A percentile compares a stretch with the other conserved stretches of the same genome.
Conservation (phyloP, 2,888 invertebrate genomes). For the Cerceris ruficornis region DNA sequence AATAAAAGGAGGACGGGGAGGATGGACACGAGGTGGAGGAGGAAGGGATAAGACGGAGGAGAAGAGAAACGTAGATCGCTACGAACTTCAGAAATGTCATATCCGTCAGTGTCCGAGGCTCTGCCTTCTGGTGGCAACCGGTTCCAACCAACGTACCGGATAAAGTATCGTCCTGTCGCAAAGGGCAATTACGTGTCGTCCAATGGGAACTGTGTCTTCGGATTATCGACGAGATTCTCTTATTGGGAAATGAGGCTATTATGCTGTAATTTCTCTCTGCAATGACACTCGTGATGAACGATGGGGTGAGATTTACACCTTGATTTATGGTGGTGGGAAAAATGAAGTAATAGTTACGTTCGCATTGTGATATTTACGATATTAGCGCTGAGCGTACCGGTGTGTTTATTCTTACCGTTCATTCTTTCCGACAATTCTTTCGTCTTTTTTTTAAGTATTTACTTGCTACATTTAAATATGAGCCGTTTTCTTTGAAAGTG, state of each 20-base stretch:
- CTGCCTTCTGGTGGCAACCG: constrained; percentile 61
- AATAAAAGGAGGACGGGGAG: constrained; percentile 42
- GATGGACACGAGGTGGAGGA: constrained; percentile 7
- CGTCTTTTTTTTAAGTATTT: background rate
- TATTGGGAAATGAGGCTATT: background rate
- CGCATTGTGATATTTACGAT: too few species aligned
- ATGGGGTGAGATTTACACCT: too few species aligned
- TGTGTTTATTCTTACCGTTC: too few species aligned
- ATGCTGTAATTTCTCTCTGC: too few species aligned
- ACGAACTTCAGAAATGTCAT: constrained; percentile 79
- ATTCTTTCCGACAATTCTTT: too few species aligned
- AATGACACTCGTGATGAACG: too few species aligned
- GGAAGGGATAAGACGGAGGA: constrained; percentile 35
- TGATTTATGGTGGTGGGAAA: too few species aligned
- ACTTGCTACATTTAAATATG: background rate
- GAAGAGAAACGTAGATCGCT: constrained; percentile 55
- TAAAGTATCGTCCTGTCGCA: constrained; percentile 45
- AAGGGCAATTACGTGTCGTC: constrained; percentile 41
- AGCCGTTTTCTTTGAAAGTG: too few species aligned
- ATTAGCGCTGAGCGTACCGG: too few species aligned
- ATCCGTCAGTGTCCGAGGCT: constrained; percentile 77
- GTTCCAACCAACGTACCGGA: constrained; percentile 48
- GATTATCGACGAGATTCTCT: constrained; percentile 1
- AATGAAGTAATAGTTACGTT: too few species aligned
- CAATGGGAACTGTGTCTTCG: constrained; percentile 3